phyloP scores from a whole-genome alignment of 2,113 vertebrate genomes.

The Rhizomys pruinosus region DNA sequence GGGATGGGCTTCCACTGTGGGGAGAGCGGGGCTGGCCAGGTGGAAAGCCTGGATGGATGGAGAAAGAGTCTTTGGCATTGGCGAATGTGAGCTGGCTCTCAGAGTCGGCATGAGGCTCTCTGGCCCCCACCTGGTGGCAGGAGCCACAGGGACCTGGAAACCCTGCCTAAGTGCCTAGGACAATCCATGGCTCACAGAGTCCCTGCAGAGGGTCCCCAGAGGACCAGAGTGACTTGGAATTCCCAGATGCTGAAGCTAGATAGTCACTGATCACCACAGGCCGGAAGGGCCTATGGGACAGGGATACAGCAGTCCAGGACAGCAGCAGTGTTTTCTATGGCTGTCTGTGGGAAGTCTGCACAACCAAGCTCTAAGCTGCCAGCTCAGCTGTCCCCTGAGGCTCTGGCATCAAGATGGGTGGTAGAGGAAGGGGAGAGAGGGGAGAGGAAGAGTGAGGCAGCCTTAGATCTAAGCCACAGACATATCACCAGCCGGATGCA shows the following conservation, averaged over 20 bases:
- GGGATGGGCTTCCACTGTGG: background rate
- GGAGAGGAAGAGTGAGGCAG: too few relatives aligned
- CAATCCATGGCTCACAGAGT: background rate
- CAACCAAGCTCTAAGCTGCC: background rate
- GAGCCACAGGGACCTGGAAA: background rate
- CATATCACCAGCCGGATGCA: background rate
- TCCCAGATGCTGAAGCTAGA: background rate
- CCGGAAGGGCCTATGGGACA: too few relatives aligned
- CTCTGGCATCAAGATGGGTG: background rate
- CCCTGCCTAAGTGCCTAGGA: background rate
- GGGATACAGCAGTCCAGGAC: background rate
- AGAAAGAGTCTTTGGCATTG: background rate
- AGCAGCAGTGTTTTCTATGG: accelerated
- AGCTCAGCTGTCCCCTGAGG: background rate
- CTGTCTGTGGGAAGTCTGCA: background rate
- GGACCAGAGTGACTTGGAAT: background rate
- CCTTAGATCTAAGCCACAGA: background rate
- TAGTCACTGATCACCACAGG: background rate
- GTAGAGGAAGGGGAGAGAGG: too few relatives aligned
- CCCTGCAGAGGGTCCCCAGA: background rate
- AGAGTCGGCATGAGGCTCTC: too few relatives aligned
- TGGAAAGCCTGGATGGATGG: background rate
- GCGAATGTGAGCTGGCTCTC: background rate
- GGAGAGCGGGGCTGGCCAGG: background rate
- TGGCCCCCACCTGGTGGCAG: background rate